A percentile compares a stretch with the other conserved stretches of the same genome.
Conservation (phyloP, 1,140 invertebrate species). For the Chironomus tepperi region DNA sequence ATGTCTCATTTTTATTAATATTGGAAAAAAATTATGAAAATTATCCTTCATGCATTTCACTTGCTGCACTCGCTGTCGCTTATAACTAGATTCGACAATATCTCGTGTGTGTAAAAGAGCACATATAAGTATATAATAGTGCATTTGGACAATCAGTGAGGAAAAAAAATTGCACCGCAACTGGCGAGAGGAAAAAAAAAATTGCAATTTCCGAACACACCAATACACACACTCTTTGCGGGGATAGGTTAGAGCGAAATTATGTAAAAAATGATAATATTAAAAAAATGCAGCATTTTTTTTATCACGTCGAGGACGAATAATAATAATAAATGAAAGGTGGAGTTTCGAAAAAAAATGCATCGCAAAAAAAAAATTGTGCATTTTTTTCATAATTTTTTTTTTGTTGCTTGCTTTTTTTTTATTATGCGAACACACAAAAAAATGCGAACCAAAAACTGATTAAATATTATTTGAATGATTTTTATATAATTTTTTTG, state of each 20-base stretch:
- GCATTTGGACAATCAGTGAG: not conserved
- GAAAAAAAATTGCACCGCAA: slow-evolving; percentile 17
- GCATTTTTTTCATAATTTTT: slow-evolving; percentile 6
- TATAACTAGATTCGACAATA: not conserved
- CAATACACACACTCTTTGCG: slow-evolving; percentile 11
- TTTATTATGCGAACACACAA: not conserved
- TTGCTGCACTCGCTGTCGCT: too few relatives aligned
- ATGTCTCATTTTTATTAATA: too few relatives aligned
- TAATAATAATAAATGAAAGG: slow-evolving; percentile 23
- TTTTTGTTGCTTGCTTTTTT: not conserved
- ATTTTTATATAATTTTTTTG: not conserved
- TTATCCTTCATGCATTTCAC: too few relatives aligned
- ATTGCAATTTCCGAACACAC: slow-evolving; percentile 12
- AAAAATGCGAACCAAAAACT: not conserved
- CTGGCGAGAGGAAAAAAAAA: not conserved
- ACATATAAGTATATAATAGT: slow-evolving; percentile 18
- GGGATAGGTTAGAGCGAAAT: slow-evolving; percentile 19
- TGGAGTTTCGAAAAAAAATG: slow-evolving; percentile 13
- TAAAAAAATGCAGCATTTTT: slow-evolving; percentile 19
- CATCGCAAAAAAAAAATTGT: not conserved
- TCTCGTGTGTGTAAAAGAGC: slow-evolving; percentile 2
- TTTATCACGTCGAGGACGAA: slow-evolving; percentile 2
- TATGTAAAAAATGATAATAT: slow-evolving; percentile 24
- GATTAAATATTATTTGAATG: slow-evolving; percentile 21
- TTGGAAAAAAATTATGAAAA: too few relatives aligned